A percentile compares a stretch with the other conserved stretches of the same genome.
Evolutionary conservation across 2,888 invertebrate species (phyloP).

Genomic region (Marasmarcha lunaedactyla): DNA sequence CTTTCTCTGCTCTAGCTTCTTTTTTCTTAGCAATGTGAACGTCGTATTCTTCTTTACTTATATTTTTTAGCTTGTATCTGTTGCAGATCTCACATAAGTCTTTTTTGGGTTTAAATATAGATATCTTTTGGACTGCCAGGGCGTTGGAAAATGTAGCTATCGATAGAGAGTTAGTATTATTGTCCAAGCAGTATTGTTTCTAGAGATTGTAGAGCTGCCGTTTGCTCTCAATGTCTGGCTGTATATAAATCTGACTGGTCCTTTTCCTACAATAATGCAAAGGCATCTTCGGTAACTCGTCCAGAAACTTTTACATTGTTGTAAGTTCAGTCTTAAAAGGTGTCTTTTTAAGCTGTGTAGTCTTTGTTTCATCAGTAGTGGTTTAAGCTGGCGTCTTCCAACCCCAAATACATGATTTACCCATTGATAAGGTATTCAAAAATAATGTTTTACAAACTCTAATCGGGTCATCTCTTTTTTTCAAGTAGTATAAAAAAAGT

Average conservation of each 20-base stretch:
- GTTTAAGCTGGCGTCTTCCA: constrained; percentile 5
- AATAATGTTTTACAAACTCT: constrained; percentile 7
- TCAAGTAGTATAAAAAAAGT: constrained; percentile 6
- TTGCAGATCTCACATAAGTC: constrained; percentile 7
- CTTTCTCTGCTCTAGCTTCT: constrained; percentile 11
- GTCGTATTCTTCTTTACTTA: constrained; percentile 9
- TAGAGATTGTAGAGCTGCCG: constrained; percentile 9
- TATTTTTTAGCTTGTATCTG: constrained; percentile 7
- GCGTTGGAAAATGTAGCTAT: constrained; percentile 8
- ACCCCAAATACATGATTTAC: constrained; percentile 7
- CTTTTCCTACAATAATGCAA: constrained; percentile 12
- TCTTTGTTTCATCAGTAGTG: constrained; percentile 3
- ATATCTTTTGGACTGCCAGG: constrained; percentile 5
- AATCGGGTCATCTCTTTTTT: constrained; percentile 5
- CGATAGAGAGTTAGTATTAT: constrained; percentile 7
- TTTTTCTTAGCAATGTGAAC: constrained; percentile 8
- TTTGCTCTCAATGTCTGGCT: constrained; percentile 8
- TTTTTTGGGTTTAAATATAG: constrained; percentile 10
- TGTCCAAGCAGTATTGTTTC: constrained; percentile 7
- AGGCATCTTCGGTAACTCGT: constrained; percentile 10
- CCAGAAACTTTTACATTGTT: constrained; percentile 3
- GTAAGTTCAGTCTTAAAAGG: background rate
- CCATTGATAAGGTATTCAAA: constrained; percentile 5
- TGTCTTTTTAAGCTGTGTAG: background rate
- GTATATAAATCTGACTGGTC: constrained; percentile 8